A percentile compares a stretch with the other conserved stretches of the same genome.
Conservation (phyloP, 2,888 invertebrate genomes). For the Lasius platythorax region DNA sequence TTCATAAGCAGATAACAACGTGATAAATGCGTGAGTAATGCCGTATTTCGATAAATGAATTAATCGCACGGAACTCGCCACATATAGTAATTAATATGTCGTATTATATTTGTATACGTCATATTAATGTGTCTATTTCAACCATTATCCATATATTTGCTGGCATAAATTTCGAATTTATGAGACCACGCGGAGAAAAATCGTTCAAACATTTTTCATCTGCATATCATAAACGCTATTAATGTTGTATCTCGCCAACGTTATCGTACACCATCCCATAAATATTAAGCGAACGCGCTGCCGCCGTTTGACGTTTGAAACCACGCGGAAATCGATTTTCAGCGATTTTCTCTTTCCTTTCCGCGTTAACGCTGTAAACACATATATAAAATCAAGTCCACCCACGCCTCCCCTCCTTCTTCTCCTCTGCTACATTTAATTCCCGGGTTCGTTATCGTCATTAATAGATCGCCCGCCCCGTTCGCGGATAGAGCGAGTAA, state of each 20-base stretch:
- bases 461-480: conserved; percentile 43
- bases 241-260: conserved; percentile 27
- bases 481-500: conserved; percentile 37
- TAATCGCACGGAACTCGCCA: neutral
- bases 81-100: conserved; percentile 5
- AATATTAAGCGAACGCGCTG: conserved; percentile 23
- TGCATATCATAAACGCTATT: conserved; percentile 26
- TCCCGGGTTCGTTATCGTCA: conserved; percentile 38
- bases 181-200: neutral
- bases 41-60: neutral
- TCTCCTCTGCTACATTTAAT: neutral
- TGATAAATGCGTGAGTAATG: conserved; percentile 24
- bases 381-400: conserved; percentile 18
- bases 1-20: neutral
- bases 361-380: neutral
- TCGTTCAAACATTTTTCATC: conserved; percentile 12
- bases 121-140: neutral
- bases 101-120: neutral
- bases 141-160: neutral
- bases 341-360: conserved; percentile 1
- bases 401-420: neutral
- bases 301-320: neutral
- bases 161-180: conserved; percentile 17
- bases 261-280: conserved; percentile 12
- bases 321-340: conserved; percentile 25